Percentiles rank a stretch among this genome's conserved stretches.
Conservation (phyloP, 1,140 invertebrate species). For the Samia ricini region DNA sequence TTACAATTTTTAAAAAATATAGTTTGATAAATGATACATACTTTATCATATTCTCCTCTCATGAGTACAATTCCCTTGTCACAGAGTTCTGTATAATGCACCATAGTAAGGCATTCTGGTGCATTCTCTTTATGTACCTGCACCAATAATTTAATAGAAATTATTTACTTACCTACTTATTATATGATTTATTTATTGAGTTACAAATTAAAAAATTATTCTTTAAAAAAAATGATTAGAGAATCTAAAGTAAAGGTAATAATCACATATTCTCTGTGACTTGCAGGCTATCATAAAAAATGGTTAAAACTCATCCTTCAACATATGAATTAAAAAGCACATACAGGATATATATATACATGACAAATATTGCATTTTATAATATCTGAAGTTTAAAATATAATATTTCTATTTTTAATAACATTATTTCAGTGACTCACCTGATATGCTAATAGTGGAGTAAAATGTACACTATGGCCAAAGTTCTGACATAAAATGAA, state of each 20-base stretch:
- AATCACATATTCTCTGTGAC: too few species aligned
- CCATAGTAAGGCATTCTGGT: conserved; percentile 91
- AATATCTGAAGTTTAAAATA: not conserved
- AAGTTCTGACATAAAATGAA: conserved; percentile 90
- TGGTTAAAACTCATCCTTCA: too few species aligned
- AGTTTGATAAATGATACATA: conserved; percentile 17
- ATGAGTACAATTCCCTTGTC: conserved; percentile 90
- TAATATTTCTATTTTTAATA: not conserved
- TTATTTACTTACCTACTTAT: not conserved
- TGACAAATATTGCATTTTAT: not conserved
- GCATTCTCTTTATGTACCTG: conserved; percentile 94
- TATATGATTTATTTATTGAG: conserved; percentile 4
- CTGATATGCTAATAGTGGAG: conserved; percentile 91
- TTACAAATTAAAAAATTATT: too few species aligned
- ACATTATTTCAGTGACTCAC: conserved; percentile 49
- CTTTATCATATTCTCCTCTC: conserved; percentile 91
- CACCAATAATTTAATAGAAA: conserved; percentile 21
- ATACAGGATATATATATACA: not conserved
- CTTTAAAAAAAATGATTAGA: too few species aligned
- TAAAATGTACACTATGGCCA: conserved; percentile 89
- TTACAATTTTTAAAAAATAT: too few species aligned
- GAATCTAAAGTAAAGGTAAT: too few species aligned
- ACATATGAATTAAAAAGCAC: too few species aligned
- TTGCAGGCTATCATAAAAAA: too few species aligned
- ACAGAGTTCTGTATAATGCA: conserved; percentile 90